Conservation (phyloP, 1,140 invertebrate genomes). For the Chironomus striatipennis region DNA sequence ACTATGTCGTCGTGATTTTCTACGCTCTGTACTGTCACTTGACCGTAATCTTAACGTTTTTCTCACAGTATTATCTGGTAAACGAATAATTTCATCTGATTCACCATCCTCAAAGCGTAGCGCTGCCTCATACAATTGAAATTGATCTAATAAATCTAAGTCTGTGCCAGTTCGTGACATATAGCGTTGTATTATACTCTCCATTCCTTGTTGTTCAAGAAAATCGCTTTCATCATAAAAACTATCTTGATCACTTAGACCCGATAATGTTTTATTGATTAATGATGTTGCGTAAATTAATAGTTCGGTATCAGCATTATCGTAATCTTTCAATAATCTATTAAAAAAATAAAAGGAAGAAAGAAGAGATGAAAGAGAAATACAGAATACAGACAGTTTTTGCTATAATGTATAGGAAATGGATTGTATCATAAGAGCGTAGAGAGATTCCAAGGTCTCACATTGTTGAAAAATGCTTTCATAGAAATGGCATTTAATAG, state of each 20-base stretch:
- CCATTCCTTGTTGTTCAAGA: slow-evolving; percentile 94
- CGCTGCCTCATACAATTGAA: slow-evolving; percentile 93
- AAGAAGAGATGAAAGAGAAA: slow-evolving; percentile 25
- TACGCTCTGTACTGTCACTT: slow-evolving; percentile 53
- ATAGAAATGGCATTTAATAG: no score
- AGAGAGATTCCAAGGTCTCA: no score
- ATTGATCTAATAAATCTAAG: slow-evolving; percentile 83
- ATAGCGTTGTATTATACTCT: slow-evolving; percentile 81
- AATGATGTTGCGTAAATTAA: slow-evolving; percentile 93
- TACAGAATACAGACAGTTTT: slow-evolving; percentile 17
- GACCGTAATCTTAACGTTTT: slow-evolving; percentile 63
- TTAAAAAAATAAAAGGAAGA: slow-evolving; percentile 41
- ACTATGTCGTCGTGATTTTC: slow-evolving; percentile 68
- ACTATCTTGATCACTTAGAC: slow-evolving; percentile 91
- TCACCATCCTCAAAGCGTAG: slow-evolving; percentile 45
- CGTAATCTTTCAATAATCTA: slow-evolving; percentile 84
- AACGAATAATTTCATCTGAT: slow-evolving; percentile 35
- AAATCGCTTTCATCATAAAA: slow-evolving; percentile 98
- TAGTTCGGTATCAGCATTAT: slow-evolving; percentile 90
- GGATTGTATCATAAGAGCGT: no score
- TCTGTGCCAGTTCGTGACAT: slow-evolving; percentile 91
- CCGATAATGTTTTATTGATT: slow-evolving; percentile 93
- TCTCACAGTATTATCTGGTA: slow-evolving; percentile 70
- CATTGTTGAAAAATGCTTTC: no score
- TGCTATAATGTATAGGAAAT: not conserved